Evolutionary conservation across 2,888 invertebrate genomes (phyloP), one percentile per base, ranked within the genome.

Genomic region (Diarsia mendica): DNA sequence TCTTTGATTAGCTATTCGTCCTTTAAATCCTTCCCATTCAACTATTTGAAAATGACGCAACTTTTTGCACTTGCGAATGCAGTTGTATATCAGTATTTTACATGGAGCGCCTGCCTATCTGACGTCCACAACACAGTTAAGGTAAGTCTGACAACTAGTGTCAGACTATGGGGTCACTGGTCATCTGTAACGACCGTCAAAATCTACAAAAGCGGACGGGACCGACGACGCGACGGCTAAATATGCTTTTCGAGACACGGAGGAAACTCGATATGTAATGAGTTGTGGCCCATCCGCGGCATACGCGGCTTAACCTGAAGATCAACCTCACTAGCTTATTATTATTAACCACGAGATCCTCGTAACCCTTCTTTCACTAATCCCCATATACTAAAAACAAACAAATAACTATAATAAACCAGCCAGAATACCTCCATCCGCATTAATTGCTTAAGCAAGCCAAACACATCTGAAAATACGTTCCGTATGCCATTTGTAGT

Each of bases 401-500:
- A 28, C 49, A 33, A 65, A 77, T 70, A n/a, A n/a, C 51, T 39
- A 8, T 44, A 63, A 67, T 71, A 80, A 75, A 82, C 33, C 53
- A 60, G 46, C 63, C 58, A 63, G 72, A 84, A 80, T 85, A 80
- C 69, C 60, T 68, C 55, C 49, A 75, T 81, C 44, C 55, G 77
- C 79, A 79, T 82, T 85, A 83, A 82, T 88, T 85, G 86, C 78
- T 87, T 88, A 87, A 87, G 86, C 85, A 83, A 85, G 72, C 82
- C 72, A 84, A 88, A 89, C 88, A 89, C 87, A 86, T 90, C 85
- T 89, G 89, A 89, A 90, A 92, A 88, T 83, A 88, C 87, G 87
- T 86, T 89, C 75, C 83, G 86, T 87, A 79, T 85, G 85, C 89
- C 86, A 91, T 91, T 91, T 90, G 89, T 89, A 91, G 90, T 90